Conservation (phyloP, 53 echinoderm and acorn worm species). For the Temnopleurus reevesii region DNA sequence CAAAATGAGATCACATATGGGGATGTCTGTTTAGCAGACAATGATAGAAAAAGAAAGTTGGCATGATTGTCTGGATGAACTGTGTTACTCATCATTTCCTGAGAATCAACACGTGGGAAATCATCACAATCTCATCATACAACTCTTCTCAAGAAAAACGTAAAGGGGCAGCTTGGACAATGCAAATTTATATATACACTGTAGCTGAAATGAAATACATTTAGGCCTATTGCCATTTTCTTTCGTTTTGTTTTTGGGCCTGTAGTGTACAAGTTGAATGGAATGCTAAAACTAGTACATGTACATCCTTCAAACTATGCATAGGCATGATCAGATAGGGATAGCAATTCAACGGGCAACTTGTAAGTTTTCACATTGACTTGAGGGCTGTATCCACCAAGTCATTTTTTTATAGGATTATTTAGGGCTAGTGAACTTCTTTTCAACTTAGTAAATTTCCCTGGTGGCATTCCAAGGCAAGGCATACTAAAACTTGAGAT, state of each 20-base stretch:
- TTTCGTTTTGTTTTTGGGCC: too few species aligned
- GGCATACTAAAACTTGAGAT: background rate
- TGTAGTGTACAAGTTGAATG: too few species aligned
- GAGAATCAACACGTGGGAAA: slow-evolving; percentile 11
- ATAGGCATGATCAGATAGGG: too few species aligned
- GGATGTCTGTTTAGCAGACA: slow-evolving; percentile 20
- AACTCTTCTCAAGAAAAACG: background rate
- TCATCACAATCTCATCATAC: slow-evolving; percentile 29
- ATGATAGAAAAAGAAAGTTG: background rate
- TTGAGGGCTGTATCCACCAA: background rate
- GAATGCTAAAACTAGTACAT: too few species aligned
- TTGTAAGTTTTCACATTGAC: too few species aligned
- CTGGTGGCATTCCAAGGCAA: slow-evolving; percentile 12
- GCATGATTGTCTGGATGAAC: slow-evolving; percentile 5
- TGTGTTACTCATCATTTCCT: slow-evolving; percentile 31
- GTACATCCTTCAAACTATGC: too few species aligned
- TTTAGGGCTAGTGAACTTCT: slow-evolving; percentile 14
- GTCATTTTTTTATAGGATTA: slow-evolving; percentile 15
- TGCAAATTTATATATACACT: too few species aligned
- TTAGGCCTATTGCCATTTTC: too few species aligned
- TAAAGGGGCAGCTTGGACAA: background rate
- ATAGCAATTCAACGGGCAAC: too few species aligned
- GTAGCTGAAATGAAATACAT: too few species aligned
- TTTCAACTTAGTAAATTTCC: slow-evolving; percentile 36
- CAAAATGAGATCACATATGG: slow-evolving; percentile 3